Evolutionary conservation across 2,113 vertebrate species (phyloP), one percentile per base, ranked within the genome.

Genomic region (Nothobranchius furzeri): DNA sequence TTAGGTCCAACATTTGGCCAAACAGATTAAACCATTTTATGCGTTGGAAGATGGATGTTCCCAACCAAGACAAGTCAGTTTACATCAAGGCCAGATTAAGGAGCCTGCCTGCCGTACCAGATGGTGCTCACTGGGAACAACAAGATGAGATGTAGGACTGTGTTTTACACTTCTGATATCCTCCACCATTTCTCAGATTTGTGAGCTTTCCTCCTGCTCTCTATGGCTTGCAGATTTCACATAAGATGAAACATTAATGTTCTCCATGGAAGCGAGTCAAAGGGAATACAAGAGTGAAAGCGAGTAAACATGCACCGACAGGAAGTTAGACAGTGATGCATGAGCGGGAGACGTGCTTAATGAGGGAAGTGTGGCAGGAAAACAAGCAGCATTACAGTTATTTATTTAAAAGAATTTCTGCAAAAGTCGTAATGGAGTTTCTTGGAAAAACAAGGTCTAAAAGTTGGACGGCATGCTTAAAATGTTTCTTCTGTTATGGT

Each of bases 211-310:
- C 67, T 63, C 42, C 59, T 13, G 45, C 53, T 64, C 56, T 13
- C 57, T 9, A 12, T 45, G 61, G 59, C 61, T 62, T 66, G 47
- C 60, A 62, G 77, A 76, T 83, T 75, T 60, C 46, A 79, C 64
- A 82, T 68, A 71, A 76, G 76, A 82, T 81, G 35, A 83, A 79
- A 83, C 58, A 79, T 84, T 77, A 76, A 84, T 73, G 77, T 70
- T 72, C 8, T 45, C 54, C 15, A 1, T 47, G 55, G 60, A 75
- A 61, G 2, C 52, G 72, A 74, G 66, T 78, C 61, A 51, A 49
- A 45, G 11, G 55, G 52, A 54, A 53, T 10, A 56, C n/a, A 45
- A 53, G 46, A 12, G 56, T 1, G 0, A 45, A 61, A 58, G 58
- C 58, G 17, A 62, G 57, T 30, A 50, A 62, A 66, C 30, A 55